Percentiles rank a stretch among this genome's conserved stretches.
These are phyloP conservation scores for Stictocephala bisonia DNA, from an alignment of 2,888 invertebrate genomes.

Conservation along the genomic window DNA sequence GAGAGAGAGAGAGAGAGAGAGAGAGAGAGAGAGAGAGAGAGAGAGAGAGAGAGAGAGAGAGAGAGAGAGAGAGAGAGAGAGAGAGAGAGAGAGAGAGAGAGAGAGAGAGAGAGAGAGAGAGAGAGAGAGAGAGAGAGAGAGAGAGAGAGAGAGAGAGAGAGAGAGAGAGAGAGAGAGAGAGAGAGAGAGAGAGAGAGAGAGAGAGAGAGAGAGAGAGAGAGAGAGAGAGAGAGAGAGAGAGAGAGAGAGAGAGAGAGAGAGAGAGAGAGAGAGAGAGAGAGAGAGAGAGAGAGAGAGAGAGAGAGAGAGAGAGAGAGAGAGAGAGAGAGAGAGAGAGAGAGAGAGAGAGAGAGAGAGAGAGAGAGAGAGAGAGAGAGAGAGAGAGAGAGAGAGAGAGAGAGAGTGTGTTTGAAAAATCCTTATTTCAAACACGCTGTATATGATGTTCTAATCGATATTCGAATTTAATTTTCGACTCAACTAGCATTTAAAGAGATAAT, in stretches of 20 bases:
- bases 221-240: slow-evolving; percentile 13
- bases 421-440: no score
- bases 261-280: slow-evolving; percentile 13
- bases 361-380: slow-evolving; percentile 13
- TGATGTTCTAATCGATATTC: no score
- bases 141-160: slow-evolving; percentile 13
- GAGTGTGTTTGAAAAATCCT: not conserved
- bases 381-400: not conserved
- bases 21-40: no score
- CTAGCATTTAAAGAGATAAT: no score
- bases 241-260: slow-evolving; percentile 13
- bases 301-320: slow-evolving; percentile 13
- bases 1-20: no score
- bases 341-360: slow-evolving; percentile 13
- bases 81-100: slow-evolving; percentile 13
- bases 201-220: slow-evolving; percentile 13
- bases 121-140: slow-evolving; percentile 13
- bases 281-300: slow-evolving; percentile 13
- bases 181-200: slow-evolving; percentile 13
- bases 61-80: slow-evolving; percentile 13
- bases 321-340: slow-evolving; percentile 13
- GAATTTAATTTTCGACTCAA: no score
- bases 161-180: slow-evolving; percentile 10
- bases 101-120: slow-evolving; percentile 13
- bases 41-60: no score